A percentile compares a stretch with the other conserved stretches of the same genome.
Conservation (phyloP, 2,888 invertebrate species). For the Leptogaster cylindrica region DNA sequence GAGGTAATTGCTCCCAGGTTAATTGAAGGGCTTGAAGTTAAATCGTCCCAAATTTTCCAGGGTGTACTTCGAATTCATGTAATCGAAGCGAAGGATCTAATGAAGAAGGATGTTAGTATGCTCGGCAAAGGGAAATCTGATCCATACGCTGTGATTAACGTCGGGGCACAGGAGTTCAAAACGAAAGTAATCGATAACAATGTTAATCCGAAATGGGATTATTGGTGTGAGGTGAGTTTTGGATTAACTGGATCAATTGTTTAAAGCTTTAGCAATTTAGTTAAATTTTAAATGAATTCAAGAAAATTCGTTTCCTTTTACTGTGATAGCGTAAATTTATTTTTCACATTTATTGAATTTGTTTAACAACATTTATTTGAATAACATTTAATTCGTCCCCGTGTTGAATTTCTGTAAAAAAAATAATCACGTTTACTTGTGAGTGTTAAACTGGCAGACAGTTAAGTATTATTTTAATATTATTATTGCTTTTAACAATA, state of each 20-base stretch:
- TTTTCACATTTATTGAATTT: too few species aligned
- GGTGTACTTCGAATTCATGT: slow-evolving; percentile 94
- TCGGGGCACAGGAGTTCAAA: slow-evolving; percentile 92
- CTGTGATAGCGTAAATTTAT: too few species aligned
- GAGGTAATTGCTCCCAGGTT: slow-evolving; percentile 68
- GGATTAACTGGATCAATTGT: slow-evolving; percentile 12
- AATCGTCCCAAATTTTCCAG: slow-evolving; percentile 62
- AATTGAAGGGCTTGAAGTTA: not conserved
- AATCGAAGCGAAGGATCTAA: slow-evolving; percentile 91
- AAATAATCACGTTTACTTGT: too few species aligned
- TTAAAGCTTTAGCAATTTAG: slow-evolving; percentile 14
- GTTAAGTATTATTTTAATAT: too few species aligned
- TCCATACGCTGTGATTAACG: slow-evolving; percentile 90
- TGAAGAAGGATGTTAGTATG: slow-evolving; percentile 94
- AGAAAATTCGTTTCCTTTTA: not conserved
- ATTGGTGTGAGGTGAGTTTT: slow-evolving; percentile 89
- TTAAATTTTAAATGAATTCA: not conserved
- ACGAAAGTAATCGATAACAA: slow-evolving; percentile 94
- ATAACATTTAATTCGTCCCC: too few species aligned
- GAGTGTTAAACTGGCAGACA: too few species aligned
- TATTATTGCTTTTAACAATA: too few species aligned
- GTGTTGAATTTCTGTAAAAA: too few species aligned
- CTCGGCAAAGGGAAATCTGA: slow-evolving; percentile 96
- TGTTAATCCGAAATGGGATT: slow-evolving; percentile 96
- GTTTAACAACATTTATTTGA: too few species aligned